A percentile compares a stretch with the other conserved stretches of the same genome.
Evolutionary conservation across 2,113 vertebrate species (phyloP).

Genomic region (Apus apus): DNA sequence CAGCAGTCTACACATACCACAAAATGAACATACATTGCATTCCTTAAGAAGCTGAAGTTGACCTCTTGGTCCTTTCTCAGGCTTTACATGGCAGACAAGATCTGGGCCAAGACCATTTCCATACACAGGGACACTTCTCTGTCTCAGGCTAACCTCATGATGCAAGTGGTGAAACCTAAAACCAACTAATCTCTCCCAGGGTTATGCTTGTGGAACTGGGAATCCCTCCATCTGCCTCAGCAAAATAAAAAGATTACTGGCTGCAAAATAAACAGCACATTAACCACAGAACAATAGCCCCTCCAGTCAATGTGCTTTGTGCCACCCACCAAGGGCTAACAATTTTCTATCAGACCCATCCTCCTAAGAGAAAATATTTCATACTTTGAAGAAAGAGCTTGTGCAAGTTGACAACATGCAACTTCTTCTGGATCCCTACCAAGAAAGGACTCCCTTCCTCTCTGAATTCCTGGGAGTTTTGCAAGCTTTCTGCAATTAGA

Average conservation of each 20-base stretch:
- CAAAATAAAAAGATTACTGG: slow-evolving; percentile 37
- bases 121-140: slow-evolving; percentile 1
- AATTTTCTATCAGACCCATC: not conserved
- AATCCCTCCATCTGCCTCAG: slow-evolving; percentile 58
- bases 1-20: slow-evolving; percentile 2
- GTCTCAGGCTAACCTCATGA: slow-evolving; percentile 42
- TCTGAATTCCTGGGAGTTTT: not conserved
- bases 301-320: not conserved
- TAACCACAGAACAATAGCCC: slow-evolving; percentile 29
- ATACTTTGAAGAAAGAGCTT: not conserved
- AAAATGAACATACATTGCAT: slow-evolving; percentile 6
- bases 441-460: slow-evolving; percentile 14
- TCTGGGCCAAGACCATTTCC: slow-evolving; percentile 39
- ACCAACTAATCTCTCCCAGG: slow-evolving; percentile 39
- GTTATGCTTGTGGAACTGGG: slow-evolving; percentile 52
- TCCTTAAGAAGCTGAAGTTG: slow-evolving; percentile 27
- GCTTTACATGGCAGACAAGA: slow-evolving; percentile 2
- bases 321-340: slow-evolving; percentile 13
- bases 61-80: slow-evolving; percentile 55
- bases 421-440: not conserved
- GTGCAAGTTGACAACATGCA: not conserved
- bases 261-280: slow-evolving; percentile 49
- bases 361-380: not conserved
- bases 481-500: not conserved
- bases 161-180: slow-evolving; percentile 47